Base-by-base conservation (phyloP, 2,888 invertebrate species). In the Axea sp. region DNA sequence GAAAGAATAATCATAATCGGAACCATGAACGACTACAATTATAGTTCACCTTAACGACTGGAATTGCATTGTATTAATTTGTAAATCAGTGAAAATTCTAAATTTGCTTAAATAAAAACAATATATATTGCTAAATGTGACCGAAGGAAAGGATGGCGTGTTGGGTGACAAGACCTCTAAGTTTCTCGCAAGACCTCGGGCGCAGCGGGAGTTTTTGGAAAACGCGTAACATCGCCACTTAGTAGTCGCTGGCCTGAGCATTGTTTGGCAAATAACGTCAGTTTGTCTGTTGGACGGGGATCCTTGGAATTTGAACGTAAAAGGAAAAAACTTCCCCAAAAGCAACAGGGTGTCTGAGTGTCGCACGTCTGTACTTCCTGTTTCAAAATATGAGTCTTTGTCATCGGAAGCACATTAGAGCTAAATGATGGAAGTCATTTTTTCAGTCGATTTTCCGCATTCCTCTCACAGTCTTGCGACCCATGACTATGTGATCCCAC, bases 211-310 rank as follows among this genome's bases (percentile, higher is more conserved):
- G 79, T 78, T 81, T 81, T 78, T 78, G 77, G 77, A 81, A 82
- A 82, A 81, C 79, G 81, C 81, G 82, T 81, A 82, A 83, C 82
- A 81, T 80, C 78, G 78, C 80, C 80, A 81, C 82, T 83, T 80
- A 81, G 80, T 81, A 80, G 78, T 79, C 79, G 75, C 49, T 74
- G 76, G 73, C 73, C 73, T 53, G 49, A 60, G 75, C 75, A 82
- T 82, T 82, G 81, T 83, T 83, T 83, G 80, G 77, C 75, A 79
- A 83, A 81, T 80, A 82, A 81, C 81, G 81, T 82, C 82, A 80
- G 82, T 75, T 80, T 81, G 76, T 80, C 77, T 75, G 76, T 65
- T 71, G 74, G 78, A 68, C 73, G 69, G n/a, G n/a, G 43, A 77
- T 77, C 76, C 75, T 76, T 67, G 76, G 75, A 81, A 80, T 73